Conservation (phyloP, 2,113 vertebrate genomes). For the Anoura caudifer region DNA sequence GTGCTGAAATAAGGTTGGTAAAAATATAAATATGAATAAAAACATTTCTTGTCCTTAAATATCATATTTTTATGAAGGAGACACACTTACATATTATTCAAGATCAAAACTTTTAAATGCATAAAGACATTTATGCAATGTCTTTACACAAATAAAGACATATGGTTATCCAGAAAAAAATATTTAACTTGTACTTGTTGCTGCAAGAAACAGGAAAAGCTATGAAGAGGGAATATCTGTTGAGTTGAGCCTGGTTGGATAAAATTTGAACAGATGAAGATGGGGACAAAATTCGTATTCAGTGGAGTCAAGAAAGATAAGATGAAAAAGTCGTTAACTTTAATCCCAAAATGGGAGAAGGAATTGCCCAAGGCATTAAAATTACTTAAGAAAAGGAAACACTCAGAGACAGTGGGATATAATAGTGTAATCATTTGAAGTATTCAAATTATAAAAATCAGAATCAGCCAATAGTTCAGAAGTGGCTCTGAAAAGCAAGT, state of each 20-base stretch:
- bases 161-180: background rate
- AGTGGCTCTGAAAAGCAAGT: background rate
- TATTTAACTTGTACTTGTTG: background rate
- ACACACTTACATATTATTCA: background rate
- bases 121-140: background rate
- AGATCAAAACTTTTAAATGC: background rate
- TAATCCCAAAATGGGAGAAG: background rate
- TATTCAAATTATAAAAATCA: background rate
- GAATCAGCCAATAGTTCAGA: background rate
- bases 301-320: background rate
- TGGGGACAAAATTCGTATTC: background rate
- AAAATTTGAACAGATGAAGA: background rate
- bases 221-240: background rate
- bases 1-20: background rate
- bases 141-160: background rate
- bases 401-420: background rate
- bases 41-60: background rate
- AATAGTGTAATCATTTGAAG: background rate
- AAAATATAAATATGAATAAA: background rate
- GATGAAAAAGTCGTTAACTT: background rate
- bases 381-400: background rate
- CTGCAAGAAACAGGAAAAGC: background rate
- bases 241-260: background rate
- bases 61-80: background rate
- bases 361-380: background rate